Evolutionary conservation across 2,113 vertebrate genomes (phyloP), one percentile per base, ranked within the genome.

Genomic region (Rhinolophus sinicus): DNA sequence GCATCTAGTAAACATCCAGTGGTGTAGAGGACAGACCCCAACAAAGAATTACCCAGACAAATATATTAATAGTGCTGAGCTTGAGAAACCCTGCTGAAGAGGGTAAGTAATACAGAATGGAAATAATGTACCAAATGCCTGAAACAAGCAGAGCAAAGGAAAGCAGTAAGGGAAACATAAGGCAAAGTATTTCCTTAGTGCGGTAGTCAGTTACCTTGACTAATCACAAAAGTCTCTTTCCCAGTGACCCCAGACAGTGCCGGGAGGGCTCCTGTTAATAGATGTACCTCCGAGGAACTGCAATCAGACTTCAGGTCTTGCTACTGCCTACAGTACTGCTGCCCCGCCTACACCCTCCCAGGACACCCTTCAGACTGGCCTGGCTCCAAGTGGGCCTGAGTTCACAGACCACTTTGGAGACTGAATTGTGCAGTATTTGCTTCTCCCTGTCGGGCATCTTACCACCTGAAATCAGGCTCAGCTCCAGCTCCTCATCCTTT

Each of bases 81-180:
- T 2, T 8, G 44, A 65, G 35, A 85, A 54, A 47, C 19, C 10
- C 70, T 69, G 13, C 38, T 82, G 21, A 50, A 24, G 40, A 64
- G 4, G 5, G 18, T n/a, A 8, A 64, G 8, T 28, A 15, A 76
- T 15, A 56, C 0, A 33, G 58, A 70, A 64, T 54, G 22, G 82
- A 75, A 69, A 28, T 26, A 77, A 89, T 80, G 8, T 3, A 65
- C 21, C 26, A 76, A 69, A 30, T 26, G n/a, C 47, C 26, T 28
- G 84, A 35, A 28, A 70, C 26, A 35, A 77, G 76, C 62, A 56
- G 77, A 24, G 9, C 1, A 7, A 0, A 21, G 12, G 12, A 21
- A 35, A 38, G 33, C 24, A 54, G 33, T 5, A 44, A 38, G 28
- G 28, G 4, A 11, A 3, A 16, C 0, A 1, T 0, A 0, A 2